phyloP scores from a whole-genome alignment of 2,113 vertebrate species.

The Micromys minutus region DNA sequence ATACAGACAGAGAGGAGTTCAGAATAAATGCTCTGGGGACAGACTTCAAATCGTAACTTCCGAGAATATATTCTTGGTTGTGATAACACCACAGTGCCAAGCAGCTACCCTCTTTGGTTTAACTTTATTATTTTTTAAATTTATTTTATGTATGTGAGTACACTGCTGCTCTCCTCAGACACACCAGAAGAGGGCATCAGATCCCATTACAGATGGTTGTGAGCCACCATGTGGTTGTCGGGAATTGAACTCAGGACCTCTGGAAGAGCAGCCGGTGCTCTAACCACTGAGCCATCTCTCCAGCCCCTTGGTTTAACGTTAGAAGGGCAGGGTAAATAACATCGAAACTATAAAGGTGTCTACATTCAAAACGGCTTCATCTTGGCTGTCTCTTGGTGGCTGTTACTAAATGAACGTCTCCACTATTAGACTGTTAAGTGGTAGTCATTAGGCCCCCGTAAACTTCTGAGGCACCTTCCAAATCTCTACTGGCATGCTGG shows the following conservation, averaged over 20 bases:
- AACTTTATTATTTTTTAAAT: too few relatives aligned
- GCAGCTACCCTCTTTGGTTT: neutral
- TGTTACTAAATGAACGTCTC: neutral
- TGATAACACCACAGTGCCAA: rapidly evolving
- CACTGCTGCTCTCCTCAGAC: too few relatives aligned
- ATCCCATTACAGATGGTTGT: too few relatives aligned
- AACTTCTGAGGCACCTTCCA: neutral
- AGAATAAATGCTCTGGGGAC: neutral
- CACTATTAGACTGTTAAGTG: neutral
- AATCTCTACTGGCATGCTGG: neutral
- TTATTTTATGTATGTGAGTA: too few relatives aligned
- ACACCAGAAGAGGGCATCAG: too few relatives aligned
- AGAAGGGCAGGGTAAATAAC: neutral
- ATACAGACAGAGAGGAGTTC: neutral
- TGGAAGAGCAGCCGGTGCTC: too few relatives aligned
- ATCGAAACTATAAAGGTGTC: neutral
- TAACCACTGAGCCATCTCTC: too few relatives aligned
- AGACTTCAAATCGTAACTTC: neutral
- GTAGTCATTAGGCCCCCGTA: neutral
- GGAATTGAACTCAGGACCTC: too few relatives aligned
- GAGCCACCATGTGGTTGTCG: too few relatives aligned
- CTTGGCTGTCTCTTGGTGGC: neutral
- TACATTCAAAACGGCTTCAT: neutral
- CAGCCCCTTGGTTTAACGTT: neutral
- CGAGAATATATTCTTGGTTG: neutral